phyloP scores from a whole-genome alignment of 1,140 invertebrate genomes.

The Caenorhabditis brenneri region DNA sequence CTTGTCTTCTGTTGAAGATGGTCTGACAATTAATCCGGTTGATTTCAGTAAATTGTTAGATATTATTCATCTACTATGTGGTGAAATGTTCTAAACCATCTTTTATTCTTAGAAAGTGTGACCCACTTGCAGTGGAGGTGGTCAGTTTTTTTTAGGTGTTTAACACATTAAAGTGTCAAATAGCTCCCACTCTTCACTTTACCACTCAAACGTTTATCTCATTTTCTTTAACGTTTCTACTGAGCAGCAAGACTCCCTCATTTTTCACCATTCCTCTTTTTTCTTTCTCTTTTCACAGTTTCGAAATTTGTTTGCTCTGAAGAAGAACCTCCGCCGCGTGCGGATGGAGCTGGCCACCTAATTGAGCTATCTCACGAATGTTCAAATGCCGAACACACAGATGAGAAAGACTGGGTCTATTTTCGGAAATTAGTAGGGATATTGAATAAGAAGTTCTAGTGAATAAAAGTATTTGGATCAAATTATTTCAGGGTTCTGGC shows the following conservation, averaged over 20 bases:
- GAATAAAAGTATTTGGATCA: background rate
- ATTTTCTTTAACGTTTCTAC: background rate
- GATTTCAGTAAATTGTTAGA: too few relatives aligned
- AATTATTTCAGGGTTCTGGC: conserved; percentile 65
- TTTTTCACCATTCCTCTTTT: background rate
- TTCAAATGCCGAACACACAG: background rate
- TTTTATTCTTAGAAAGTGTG: background rate
- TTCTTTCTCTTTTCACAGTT: background rate
- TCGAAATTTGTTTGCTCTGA: conserved; percentile 11
- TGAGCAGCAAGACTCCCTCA: background rate
- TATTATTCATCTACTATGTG: too few relatives aligned
- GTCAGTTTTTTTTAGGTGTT: background rate
- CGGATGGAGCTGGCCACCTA: background rate
- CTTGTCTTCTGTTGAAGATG: too few relatives aligned
- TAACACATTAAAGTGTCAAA: conserved; percentile 27
- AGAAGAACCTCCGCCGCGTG: background rate
- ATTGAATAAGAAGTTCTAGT: background rate
- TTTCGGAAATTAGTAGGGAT: background rate
- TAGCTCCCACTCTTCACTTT: background rate
- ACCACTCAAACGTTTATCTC: background rate
- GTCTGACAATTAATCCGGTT: too few relatives aligned
- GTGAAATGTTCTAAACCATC: too few relatives aligned
- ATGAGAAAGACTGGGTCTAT: background rate
- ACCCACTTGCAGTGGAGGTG: conserved; percentile 18
- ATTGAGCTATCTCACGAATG: conserved; percentile 33